Base-by-base conservation (phyloP, 2,113 vertebrate species). In the Todiramphus chloris region DNA sequence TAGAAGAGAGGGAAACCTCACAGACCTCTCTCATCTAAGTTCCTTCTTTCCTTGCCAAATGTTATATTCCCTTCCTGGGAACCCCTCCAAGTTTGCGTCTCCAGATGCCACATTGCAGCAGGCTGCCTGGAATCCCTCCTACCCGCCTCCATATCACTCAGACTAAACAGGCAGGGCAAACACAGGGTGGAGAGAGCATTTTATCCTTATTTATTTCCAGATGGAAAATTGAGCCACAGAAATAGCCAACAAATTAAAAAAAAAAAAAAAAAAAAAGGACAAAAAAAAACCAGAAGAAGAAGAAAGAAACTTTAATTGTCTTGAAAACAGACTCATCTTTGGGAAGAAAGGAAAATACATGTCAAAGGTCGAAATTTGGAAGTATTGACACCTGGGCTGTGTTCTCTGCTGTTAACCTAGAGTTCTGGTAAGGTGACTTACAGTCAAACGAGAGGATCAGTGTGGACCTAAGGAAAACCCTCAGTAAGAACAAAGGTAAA, bases 101-200 rank as follows among this genome's bases (percentile, higher is more conserved):
- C 96, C 86, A 95, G 96, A 97, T 97, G 96, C 91, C 93, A 97
- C 83, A 46, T 53, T 94, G 95, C 92, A 96, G 94, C 76, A 90
- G 72, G 83, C 94, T 94, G 96, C 90, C 88, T 93, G 93, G 93
- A 95, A 96, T 92, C 73, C 90, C 92, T 94, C 86, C 95, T 94
- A 75, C 93, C 79, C 39, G 18, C 90, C 90, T 94, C 83, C 83
- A 93, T 60, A 90, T 90, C 92, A 50, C 90, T 96, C 88, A 84
- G 1, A 2, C 79, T 94, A 89, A 95, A 68, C 46, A 94, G 93
- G 86, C 93, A 94, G 90, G 85, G 88, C 87, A 96, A 96, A 90
- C 92, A 92, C 56, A 67, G 93, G 73, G 64, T 16, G 48, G 70
- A 78, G 63, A 77, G 46, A 93, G 48, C 1, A 0, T 48, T 90